Conservation (phyloP, 2,888 invertebrate species). For the Oligia strigilis region DNA sequence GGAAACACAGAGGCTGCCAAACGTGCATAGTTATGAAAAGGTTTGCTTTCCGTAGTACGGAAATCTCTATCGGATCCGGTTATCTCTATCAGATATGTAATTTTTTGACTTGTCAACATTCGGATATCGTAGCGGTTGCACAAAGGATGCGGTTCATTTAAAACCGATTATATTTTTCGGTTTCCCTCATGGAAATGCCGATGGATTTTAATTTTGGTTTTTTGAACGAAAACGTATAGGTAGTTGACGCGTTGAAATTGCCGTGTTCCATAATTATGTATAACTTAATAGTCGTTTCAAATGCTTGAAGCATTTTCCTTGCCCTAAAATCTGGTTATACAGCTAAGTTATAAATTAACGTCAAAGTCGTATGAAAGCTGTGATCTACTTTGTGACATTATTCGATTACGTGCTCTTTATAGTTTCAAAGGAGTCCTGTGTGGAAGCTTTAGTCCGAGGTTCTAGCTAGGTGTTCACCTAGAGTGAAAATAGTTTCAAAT, state of each 20-base stretch:
- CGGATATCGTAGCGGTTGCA: not conserved
- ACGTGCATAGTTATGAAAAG: not conserved
- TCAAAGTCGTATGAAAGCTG: slow-evolving; percentile 18
- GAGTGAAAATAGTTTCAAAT: not conserved
- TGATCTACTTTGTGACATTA: not conserved
- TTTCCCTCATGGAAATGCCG: not conserved
- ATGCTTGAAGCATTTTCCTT: slow-evolving; percentile 28
- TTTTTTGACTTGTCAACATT: not conserved
- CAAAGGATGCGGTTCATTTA: not conserved
- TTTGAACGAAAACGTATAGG: not conserved
- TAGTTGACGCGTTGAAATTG: not conserved
- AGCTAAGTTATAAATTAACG: slow-evolving; percentile 5
- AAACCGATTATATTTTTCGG: not conserved
- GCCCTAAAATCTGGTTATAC: slow-evolving; percentile 1
- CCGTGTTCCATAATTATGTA: not conserved
- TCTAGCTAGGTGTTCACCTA: slow-evolving; percentile 12
- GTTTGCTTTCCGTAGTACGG: not conserved
- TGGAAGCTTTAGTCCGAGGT: not conserved
- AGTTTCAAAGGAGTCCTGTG: slow-evolving; percentile 14
- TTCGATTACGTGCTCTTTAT: slow-evolving; percentile 17
- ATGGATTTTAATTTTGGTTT: not conserved
- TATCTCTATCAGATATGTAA: not conserved
- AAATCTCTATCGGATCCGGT: too few species aligned
- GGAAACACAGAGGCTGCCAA: not conserved
- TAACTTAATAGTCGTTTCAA: slow-evolving; percentile 11